Evolutionary conservation across 2,113 vertebrate genomes (phyloP).

Genomic region (Elephantulus edwardii): DNA sequence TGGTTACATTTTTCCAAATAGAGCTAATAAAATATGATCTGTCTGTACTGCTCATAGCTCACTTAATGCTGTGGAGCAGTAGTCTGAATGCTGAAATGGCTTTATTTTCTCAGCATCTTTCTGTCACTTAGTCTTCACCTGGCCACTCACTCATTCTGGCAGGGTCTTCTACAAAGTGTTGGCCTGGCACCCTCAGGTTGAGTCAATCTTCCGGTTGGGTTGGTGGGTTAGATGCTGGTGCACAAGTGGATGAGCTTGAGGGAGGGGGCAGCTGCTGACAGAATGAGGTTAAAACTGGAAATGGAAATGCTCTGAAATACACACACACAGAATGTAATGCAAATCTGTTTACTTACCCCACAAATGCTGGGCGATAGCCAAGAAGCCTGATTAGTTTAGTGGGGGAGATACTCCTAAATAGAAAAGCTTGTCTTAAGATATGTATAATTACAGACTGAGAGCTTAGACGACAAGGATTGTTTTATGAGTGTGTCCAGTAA

Average conservation of each 20-base stretch:
- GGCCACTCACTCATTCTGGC: not conserved
- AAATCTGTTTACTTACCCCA: not conserved
- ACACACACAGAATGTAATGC: not conserved
- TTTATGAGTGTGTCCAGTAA: not conserved
- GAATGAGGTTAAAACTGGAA: not conserved
- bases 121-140: not conserved
- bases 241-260: not conserved
- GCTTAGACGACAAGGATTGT: not conserved
- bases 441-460: not conserved
- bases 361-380: not conserved
- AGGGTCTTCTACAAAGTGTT: not conserved
- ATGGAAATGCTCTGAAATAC: not conserved
- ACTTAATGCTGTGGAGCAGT: not conserved
- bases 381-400: not conserved
- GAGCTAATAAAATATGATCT: not conserved
- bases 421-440: not conserved
- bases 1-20: conserved; percentile 11
- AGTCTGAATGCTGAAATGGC: not conserved
- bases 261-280: not conserved
- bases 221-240: not conserved
- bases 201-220: not conserved
- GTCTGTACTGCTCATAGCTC: not conserved
- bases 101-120: not conserved
- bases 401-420: not conserved
- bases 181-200: not conserved